Evolutionary conservation across 2,888 invertebrate genomes (phyloP).

Genomic region (Drosophila percnosoma): DNA sequence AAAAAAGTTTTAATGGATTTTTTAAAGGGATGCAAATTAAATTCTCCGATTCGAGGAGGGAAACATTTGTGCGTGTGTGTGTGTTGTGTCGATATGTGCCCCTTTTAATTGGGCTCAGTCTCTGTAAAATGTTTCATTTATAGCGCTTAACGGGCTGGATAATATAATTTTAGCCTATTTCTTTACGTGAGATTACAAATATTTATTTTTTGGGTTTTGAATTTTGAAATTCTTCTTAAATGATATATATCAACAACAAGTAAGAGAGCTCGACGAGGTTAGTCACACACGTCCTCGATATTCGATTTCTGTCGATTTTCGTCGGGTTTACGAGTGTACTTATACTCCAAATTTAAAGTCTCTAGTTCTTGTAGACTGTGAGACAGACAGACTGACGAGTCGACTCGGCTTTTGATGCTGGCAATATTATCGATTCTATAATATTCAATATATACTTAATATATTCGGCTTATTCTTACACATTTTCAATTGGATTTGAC

Average conservation of each 20-base stretch:
- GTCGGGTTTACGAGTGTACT: background rate
- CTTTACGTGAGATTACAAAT: background rate
- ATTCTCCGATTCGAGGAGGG: background rate
- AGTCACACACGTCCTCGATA: background rate
- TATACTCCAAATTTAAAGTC: background rate
- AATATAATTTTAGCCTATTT: background rate
- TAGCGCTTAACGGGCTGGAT: background rate
- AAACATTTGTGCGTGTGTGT: background rate
- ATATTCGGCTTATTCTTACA: background rate
- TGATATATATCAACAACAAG: no score
- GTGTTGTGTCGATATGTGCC: background rate
- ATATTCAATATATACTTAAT: background rate
- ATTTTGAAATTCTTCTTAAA: no score
- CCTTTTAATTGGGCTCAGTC: background rate
- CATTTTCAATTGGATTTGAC: background rate
- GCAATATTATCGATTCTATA: background rate
- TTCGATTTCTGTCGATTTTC: no score
- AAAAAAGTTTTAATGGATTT: background rate
- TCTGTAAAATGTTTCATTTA: background rate
- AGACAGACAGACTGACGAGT: background rate
- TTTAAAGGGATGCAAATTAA: background rate
- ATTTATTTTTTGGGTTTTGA: no score
- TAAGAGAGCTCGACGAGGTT: background rate
- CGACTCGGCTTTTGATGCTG: background rate
- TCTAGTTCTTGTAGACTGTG: background rate